Conservation (phyloP, 2,888 invertebrate genomes). For the Cryptophagus acutangulus region DNA sequence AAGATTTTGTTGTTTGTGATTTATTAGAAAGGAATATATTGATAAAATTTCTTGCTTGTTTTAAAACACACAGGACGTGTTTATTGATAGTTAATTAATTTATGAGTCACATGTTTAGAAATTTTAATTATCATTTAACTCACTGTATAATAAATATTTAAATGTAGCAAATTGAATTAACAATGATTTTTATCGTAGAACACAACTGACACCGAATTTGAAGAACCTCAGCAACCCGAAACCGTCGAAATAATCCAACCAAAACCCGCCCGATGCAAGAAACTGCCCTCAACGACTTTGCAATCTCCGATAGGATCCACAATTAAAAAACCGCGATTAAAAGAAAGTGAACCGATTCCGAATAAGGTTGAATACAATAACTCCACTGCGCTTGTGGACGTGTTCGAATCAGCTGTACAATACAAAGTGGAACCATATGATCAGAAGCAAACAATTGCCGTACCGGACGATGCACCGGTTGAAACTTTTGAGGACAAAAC, state of each 20-base stretch:
- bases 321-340: slow-evolving; percentile 33
- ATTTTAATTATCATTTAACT: too few relatives aligned
- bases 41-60: too few relatives aligned
- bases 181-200: too few relatives aligned
- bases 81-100: too few relatives aligned
- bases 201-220: slow-evolving; percentile 27
- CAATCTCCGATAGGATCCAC: slow-evolving; percentile 18
- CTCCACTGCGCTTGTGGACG: not conserved
- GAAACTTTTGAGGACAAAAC: slow-evolving; percentile 40
- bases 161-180: too few relatives aligned
- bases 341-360: slow-evolving; percentile 16
- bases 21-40: slow-evolving; percentile 27
- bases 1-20: slow-evolving; percentile 20
- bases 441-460: slow-evolving; percentile 32
- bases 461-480: slow-evolving; percentile 35
- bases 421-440: slow-evolving; percentile 47
- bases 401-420: slow-evolving; percentile 26
- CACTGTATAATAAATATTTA: too few relatives aligned
- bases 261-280: slow-evolving; percentile 26
- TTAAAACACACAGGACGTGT: too few relatives aligned
- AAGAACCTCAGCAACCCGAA: slow-evolving; percentile 24
- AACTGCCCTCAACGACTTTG: slow-evolving; percentile 22
- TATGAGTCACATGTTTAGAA: too few relatives aligned
- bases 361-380: slow-evolving; percentile 15
- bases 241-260: slow-evolving; percentile 18